Evolutionary conservation across 2,888 invertebrate species (phyloP), one percentile per base, ranked within the genome.

Genomic region (Hydroisotoma schaefferi): DNA sequence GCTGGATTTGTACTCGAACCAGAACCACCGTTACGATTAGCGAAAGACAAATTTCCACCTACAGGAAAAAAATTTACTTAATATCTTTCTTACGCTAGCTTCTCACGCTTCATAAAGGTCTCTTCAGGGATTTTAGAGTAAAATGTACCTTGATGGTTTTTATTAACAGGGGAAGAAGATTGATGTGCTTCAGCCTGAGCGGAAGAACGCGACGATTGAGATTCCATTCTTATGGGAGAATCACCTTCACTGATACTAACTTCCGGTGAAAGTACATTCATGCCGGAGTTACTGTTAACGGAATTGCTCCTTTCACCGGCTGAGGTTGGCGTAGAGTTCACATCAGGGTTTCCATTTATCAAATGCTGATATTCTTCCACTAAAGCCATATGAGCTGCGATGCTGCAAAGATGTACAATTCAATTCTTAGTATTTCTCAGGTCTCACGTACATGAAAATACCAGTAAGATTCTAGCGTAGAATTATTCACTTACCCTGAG

Each of bases 301-400:
- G 69, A 69, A 61, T 69, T 70, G 55, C 63, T 63, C 38, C 68
- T 59, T 55, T 69, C 71, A 54, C 63, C 61, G 33, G 65, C 54
- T 6, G 69, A 65, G 33, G 65, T 56, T 6, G 69, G 66, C 22
- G 69, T 65, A 43, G 68, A 63, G 56, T 63, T 70, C 15, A 61
- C 62, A 22, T 72, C 72, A 25, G 72, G 70, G 55, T 72, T 70
- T 20, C 72, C 72, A 51, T 73, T 73, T 46, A 73, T 71, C 51
- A 73, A 56, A 56, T 71, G 68, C 55, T 73, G 72, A 58, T 73
- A 73, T 58, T 73, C 71, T 51, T 71, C 72, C 40, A 73, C 71
- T 18, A 71, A 57, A 27, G 68, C 70, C 62, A 73, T 65, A 33
- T 72, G 72, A 65, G 69, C 70, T 22, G 70, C 72, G 27, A 69